Percentiles rank a stretch among this genome's conserved stretches.
These are phyloP conservation scores for Pseudochromis fuscus DNA, from an alignment of 2,797 vertebrate species.

Conservation along the genomic window DNA sequence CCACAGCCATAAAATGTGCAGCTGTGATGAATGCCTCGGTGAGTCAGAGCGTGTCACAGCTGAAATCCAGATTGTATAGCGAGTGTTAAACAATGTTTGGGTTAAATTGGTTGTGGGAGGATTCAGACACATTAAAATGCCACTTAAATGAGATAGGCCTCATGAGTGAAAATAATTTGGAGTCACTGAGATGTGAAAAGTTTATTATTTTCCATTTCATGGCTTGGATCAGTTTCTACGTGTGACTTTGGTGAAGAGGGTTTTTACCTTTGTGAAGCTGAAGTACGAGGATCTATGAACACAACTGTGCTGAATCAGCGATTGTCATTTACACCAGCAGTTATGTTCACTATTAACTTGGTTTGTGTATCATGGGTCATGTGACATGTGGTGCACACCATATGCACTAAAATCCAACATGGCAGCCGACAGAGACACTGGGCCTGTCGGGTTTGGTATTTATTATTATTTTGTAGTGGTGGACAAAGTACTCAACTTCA, in stretches of 20 bases:
- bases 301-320: too few relatives aligned
- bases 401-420: too few relatives aligned
- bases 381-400: too few relatives aligned
- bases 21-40: conserved; percentile 48
- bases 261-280: conserved; percentile 30
- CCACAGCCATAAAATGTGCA: conserved; percentile 19
- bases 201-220: conserved; percentile 75
- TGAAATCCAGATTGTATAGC: conserved; percentile 39
- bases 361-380: too few relatives aligned
- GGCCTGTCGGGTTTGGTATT: too few relatives aligned
- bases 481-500: too few relatives aligned
- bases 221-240: conserved; percentile 52
- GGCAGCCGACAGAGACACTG: too few relatives aligned
- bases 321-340: too few relatives aligned
- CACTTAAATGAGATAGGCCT: conserved; percentile 66
- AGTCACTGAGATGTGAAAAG: conserved; percentile 76
- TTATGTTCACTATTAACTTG: too few relatives aligned
- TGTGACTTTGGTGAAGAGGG: conserved; percentile 51
- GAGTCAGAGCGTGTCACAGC: conserved; percentile 52
- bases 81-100: conserved; percentile 54
- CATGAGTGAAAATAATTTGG: conserved; percentile 75
- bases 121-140: conserved; percentile 71
- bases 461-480: too few relatives aligned
- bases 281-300: conserved; percentile 10
- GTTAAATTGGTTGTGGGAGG: conserved; percentile 71